Evolutionary conservation across 1,140 invertebrate genomes (phyloP), one percentile per base, ranked within the genome.

Genomic region (Ips nitidus): DNA sequence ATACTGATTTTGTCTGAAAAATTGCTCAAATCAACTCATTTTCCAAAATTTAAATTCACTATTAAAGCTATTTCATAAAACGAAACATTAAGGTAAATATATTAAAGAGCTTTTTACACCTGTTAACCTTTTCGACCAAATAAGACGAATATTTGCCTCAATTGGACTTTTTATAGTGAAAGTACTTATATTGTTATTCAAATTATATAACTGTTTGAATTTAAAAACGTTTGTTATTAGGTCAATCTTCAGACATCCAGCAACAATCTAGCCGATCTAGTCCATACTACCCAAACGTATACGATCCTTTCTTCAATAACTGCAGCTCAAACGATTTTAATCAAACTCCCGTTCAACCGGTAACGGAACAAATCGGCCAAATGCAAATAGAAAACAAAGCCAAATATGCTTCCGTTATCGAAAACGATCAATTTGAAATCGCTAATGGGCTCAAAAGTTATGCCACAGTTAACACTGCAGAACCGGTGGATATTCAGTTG

Each of bases 361-460:
- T 69, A n/a, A 69, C 69, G 1, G 69, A 70, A n/a, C 63, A 58
- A 59, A 57, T 70, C 0, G 59, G 59, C 62, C 69, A 70, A 38
- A 58, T 70, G 69, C 69, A 70, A 8, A 52, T 70, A 41, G 62
- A 70, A 57, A 70, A 64, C 55, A 74, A 73, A 69, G 68, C 73
- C 7, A 76, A 75, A 70, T 75, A 67, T 41, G 76, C 76, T 6
- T 71, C 73, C 38, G 76, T 76, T 40, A 74, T 79, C 52, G 74
- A 78, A 73, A 70, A 74, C 38, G 75, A 79, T 67, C 60, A 75
- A 55, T 79, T 75, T 57, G 77, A 79, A 70, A 77, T 76, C 60
- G 77, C 75, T 0, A 79, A 77, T 60, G 70, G 73, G n/a, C 58
- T 79, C n/a, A 80, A 80, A 64, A 76, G 79, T 68, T 80, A 80